Evolutionary conservation across 2,113 vertebrate species (phyloP), one percentile per base, ranked within the genome.

Genomic region (Callaeas wilsoni): DNA sequence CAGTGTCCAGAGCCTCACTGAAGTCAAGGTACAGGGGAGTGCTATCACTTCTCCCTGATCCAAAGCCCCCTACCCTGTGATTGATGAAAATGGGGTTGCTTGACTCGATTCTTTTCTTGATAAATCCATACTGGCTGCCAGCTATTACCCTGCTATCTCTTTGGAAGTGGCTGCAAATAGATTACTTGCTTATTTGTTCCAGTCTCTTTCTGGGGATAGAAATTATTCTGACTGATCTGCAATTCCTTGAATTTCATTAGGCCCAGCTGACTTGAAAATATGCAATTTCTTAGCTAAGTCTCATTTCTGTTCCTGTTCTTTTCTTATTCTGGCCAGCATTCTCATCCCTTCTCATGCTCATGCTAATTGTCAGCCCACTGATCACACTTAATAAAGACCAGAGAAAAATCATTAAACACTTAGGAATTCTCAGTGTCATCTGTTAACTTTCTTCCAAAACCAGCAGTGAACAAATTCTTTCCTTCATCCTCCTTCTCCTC

Each of bases 111-210:
- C 2, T 92, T 49, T 52, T 80, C 79, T 35, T 63, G n/a, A 94
- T 53, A 84, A 95, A 80, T 74, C 88, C 50, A 37, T 9, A 85
- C 79, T 64, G 78, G 23, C 84, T 93, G 87, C 70, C n/a, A 60
- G 90, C 70, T 88, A n/a, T 56, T 85, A 27, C 75, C 50, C 74
- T 79, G 78, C 71, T 83, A 88, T 90, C 79, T 92, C 90, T 55
- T 57, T 74, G 68, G 68, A 96, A 90, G 75, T 33, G 68, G 55
- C 2, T 90, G 92, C 90, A 86, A 90, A 94, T 44, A 93, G 88
- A 93, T 95, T 80, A 88, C 92, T 92, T 91, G 79, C 78, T 93
- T 90, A 94, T 96, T 96, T 92, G 90, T 96, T 97, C 86, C 92
- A 94, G 83, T 33, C 89, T 70, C 56, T 93, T 95, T 96, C 89